Conservation (phyloP, 2,113 vertebrate species). For the Oophaga pumilio region DNA sequence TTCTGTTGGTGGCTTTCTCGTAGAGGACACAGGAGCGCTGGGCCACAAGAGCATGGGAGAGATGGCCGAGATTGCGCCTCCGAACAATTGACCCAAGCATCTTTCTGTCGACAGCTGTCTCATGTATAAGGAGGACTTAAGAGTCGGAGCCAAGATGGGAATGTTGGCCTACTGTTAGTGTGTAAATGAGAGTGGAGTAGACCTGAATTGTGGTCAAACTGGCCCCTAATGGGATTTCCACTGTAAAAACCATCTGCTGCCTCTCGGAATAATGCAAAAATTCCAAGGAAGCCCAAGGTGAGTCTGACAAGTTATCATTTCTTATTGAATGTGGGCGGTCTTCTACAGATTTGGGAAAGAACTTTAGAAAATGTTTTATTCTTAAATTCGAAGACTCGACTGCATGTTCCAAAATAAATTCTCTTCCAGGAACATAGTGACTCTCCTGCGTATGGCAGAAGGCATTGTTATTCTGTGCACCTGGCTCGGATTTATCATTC, state of each 20-base stretch:
- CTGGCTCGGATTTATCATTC: slow-evolving; percentile 4
- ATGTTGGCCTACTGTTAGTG: too few species aligned
- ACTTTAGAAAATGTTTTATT: background rate
- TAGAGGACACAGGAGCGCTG: too few species aligned
- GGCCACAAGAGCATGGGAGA: too few species aligned
- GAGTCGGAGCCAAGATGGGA: too few species aligned
- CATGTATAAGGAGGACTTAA: too few species aligned
- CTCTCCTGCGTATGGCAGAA: background rate
- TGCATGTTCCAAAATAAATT: slow-evolving; percentile 14
- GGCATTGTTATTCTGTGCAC: background rate
- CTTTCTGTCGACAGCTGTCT: too few species aligned
- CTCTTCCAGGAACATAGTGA: background rate
- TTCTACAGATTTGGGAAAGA: background rate
- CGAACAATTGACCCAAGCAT: too few species aligned
- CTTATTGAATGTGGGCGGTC: background rate
- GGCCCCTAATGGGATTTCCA: too few species aligned
- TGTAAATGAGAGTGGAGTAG: too few species aligned
- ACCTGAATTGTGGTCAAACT: too few species aligned
- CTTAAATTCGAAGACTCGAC: background rate
- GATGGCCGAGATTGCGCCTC: too few species aligned
- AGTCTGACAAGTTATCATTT: background rate
- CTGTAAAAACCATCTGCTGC: background rate
- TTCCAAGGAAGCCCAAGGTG: background rate
- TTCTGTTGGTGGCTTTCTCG: too few species aligned
- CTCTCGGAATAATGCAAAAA: background rate